Evolutionary conservation across 1,140 invertebrate species (phyloP), one percentile per base, ranked within the genome.

Genomic region (Drepana arcuata): DNA sequence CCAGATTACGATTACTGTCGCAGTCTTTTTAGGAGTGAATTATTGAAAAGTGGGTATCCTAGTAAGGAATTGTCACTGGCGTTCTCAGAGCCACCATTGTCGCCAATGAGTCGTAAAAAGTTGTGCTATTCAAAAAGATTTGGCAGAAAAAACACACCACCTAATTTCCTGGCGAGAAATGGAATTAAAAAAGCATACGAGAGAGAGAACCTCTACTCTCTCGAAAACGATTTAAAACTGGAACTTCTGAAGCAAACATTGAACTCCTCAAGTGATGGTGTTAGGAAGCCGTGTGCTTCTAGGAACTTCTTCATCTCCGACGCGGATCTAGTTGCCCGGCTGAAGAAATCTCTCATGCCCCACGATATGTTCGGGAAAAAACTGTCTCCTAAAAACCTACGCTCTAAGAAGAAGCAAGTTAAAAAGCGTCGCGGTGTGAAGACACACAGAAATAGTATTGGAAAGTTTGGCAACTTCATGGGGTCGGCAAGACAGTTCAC

Each of bases 1-100:
- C 89, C 89, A 1, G 85, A 89, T 53, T 90, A 90, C 57, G 79
- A 84, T n/a, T 87, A 84, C 30, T 89, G 87, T 44, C 84, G 84
- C 48, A 85, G 66, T 43, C 63, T 90, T 16, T 89, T 90, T 39
- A 80, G 67, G 41, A 84, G 80, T 25, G 87, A 88, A 49, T 71
- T 88, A 21, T 58, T 84, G 12, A 85, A 84, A 43, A 84, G 85
- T 47, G 85, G 86, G 9, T 84, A 75, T 51, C 67, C 79, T 27
- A 62, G 84, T 27, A 79, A 67, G 27, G 74, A 84, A 11, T 66
- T 88, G 42, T 77, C 68, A 33, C 55, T 90, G 34, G 86, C 86
- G 54, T 85, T 87, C 52, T 25, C 55, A 11, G 80, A 85, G 39
- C 44, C 65, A 2, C 57, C 69, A 12, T 63, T 67, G 41, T 71